Conservation (phyloP, 2,797 vertebrate genomes). For the Coracias cyanogaster region DNA sequence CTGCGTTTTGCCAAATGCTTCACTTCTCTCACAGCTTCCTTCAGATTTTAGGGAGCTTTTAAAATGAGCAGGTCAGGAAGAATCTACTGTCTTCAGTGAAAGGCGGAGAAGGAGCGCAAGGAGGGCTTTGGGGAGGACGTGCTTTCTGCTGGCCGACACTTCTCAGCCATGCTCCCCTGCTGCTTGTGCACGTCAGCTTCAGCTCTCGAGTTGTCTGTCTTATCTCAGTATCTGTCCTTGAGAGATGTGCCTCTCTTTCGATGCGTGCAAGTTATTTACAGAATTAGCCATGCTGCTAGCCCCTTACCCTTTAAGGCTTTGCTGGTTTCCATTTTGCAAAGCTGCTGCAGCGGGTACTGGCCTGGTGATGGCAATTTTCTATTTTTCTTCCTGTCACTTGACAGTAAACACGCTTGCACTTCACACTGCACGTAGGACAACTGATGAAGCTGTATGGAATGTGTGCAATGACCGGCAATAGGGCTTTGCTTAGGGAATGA, state of each 20-base stretch:
- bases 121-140: rapidly evolving
- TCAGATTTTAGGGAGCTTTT: background rate
- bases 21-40: background rate
- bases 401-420: background rate
- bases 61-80: background rate
- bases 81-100: too few species aligned
- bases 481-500: background rate
- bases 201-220: background rate
- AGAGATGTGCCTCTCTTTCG: background rate
- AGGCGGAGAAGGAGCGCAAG: rapidly evolving
- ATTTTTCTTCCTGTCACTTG: background rate
- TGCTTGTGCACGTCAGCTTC: background rate
- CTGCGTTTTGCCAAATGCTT: background rate
- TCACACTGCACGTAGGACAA: rapidly evolving
- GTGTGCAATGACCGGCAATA: background rate
- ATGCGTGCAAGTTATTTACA: background rate
- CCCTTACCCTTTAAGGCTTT: background rate
- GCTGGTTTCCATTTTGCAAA: background rate
- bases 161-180: background rate
- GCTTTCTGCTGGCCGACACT: background rate
- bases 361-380: background rate
- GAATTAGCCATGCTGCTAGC: background rate
- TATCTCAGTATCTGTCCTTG: background rate
- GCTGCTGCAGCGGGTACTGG: background rate
- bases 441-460: background rate